Conservation (phyloP, 2,888 invertebrate genomes). For the Xylota sylvarum region DNA sequence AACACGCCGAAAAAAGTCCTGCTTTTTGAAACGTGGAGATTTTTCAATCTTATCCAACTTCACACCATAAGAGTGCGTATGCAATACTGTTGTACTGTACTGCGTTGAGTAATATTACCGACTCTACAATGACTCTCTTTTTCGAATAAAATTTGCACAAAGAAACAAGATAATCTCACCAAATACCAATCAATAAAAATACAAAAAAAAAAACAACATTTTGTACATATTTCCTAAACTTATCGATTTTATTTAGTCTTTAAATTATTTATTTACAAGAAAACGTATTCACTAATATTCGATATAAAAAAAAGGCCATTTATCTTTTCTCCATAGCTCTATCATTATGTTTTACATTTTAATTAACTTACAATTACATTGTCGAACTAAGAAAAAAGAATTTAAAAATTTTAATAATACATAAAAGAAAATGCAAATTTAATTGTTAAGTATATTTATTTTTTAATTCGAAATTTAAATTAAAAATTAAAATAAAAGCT, state of each 20-base stretch:
- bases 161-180: no score
- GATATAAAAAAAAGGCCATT: conserved; percentile 77
- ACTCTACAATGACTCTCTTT: no score
- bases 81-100: no score
- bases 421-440: conserved; percentile 22
- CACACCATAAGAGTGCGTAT: no score
- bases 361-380: conserved; percentile 36
- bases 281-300: conserved; percentile 73
- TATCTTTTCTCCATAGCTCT: conserved; percentile 48
- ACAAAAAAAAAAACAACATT: background rate
- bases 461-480: conserved; percentile 47
- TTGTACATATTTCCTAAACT: conserved; percentile 44
- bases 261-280: conserved; percentile 75
- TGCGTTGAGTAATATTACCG: no score
- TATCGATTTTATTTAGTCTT: conserved; percentile 71
- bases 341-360: conserved; percentile 58
- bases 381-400: background rate
- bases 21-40: no score
- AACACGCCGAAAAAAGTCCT: no score
- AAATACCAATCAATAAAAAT: no score
- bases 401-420: background rate
- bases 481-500: no score
- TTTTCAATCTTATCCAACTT: no score
- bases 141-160: no score
- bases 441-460: conserved; percentile 4